phyloP scores from a whole-genome alignment of 2,113 vertebrate genomes.

The Athene cunicularia region DNA sequence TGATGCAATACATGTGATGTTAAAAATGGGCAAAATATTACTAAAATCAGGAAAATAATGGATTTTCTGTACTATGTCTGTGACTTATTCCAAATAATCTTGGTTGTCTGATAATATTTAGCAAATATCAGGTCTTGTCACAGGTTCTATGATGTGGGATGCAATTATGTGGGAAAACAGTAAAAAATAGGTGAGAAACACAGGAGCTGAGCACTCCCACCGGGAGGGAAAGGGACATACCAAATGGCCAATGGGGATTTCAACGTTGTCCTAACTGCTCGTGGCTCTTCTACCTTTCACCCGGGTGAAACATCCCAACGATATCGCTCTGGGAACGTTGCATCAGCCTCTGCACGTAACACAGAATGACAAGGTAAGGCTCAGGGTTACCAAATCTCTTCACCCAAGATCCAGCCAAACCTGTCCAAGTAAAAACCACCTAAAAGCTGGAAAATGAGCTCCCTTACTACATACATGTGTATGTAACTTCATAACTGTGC shows the following conservation, averaged over 20 bases:
- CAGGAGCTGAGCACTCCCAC: accelerated
- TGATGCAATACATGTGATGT: accelerated
- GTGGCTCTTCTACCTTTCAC: background rate
- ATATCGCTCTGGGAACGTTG: background rate
- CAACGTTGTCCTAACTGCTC: background rate
- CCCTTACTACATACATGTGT: accelerated
- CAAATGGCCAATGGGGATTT: accelerated
- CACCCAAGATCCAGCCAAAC: background rate
- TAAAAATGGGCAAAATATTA: accelerated
- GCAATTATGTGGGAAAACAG: background rate
- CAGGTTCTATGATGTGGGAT: background rate
- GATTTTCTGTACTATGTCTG: accelerated
- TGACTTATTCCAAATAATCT: background rate
- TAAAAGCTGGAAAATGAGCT: background rate
- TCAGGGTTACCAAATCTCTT: background rate
- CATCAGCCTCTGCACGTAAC: background rate
- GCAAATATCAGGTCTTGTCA: accelerated
- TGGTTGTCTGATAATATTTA: accelerated
- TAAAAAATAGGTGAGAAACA: accelerated
- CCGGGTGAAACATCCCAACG: background rate
- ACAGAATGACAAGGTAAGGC: background rate
- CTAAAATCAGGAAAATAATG: accelerated
- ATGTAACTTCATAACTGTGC: accelerated
- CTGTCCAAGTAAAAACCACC: accelerated
- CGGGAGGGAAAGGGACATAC: background rate